phyloP scores from a whole-genome alignment of 2,888 invertebrate genomes.

The Limnephilus lunatus region DNA sequence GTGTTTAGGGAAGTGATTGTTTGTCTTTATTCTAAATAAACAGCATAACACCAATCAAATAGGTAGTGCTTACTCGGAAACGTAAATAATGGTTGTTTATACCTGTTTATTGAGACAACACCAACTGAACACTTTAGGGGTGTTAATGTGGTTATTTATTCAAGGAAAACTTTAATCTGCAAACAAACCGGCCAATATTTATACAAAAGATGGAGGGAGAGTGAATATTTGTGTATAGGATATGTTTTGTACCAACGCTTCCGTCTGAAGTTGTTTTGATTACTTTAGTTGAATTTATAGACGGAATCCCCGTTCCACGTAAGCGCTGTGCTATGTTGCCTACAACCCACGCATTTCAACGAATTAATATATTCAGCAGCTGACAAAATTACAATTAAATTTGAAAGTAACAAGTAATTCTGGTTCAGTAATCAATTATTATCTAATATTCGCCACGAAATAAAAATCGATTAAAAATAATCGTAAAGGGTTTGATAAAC shows the following conservation, averaged over 20 bases:
- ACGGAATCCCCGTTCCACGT: neutral
- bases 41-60: constrained; percentile 23
- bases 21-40: neutral
- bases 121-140: neutral
- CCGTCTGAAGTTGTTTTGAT: constrained; percentile 40
- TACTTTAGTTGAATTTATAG: constrained; percentile 2
- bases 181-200: constrained; percentile 29
- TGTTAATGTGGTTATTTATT: constrained; percentile 25
- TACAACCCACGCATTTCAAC: neutral
- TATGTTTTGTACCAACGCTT: constrained; percentile 21
- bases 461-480: neutral
- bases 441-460: neutral
- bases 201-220: constrained; percentile 39
- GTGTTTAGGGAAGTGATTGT: constrained; percentile 1
- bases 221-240: constrained; percentile 48
- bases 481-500: neutral
- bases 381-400: neutral
- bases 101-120: constrained; percentile 31
- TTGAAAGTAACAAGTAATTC: neutral
- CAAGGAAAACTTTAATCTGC: neutral
- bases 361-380: neutral
- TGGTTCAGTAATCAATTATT: neutral
- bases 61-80: neutral
- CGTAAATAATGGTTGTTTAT: constrained; percentile 13
- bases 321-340: neutral